These are phyloP conservation scores for Micropterix aruncella DNA, from an alignment of 2,888 invertebrate genomes.

Conservation along the genomic window DNA sequence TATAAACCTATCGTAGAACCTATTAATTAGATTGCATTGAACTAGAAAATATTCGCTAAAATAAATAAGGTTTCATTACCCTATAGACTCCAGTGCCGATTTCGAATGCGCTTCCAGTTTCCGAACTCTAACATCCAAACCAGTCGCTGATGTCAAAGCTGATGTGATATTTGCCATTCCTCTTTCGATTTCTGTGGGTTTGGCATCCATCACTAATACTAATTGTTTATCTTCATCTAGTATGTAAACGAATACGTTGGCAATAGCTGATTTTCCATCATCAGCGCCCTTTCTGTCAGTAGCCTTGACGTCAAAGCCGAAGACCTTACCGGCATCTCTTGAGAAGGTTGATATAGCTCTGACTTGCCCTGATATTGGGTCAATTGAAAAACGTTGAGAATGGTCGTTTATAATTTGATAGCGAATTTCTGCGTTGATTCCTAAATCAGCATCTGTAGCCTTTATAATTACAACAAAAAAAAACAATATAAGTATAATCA, in stretches of 20 bases:
- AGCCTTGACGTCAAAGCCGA: conserved; percentile 79
- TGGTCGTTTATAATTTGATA: conserved; percentile 71
- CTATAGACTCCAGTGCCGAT: conserved; percentile 46
- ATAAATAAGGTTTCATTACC: no score
- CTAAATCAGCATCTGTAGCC: conserved; percentile 63
- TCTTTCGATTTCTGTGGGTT: conserved; percentile 61
- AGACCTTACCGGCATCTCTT: conserved; percentile 59
- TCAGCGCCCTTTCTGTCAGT: conserved; percentile 70
- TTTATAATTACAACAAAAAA: conserved; percentile 17
- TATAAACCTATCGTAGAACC: no score
- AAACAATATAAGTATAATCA: conserved; percentile 1
- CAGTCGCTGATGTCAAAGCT: conserved; percentile 57
- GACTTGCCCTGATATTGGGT: conserved; percentile 62
- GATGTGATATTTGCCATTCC: conserved; percentile 54
- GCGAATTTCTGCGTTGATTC: conserved; percentile 63
- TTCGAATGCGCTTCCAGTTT: conserved; percentile 64
- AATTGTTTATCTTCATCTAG: conserved; percentile 70
- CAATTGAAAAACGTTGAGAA: conserved; percentile 61
- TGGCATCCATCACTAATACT: conserved; percentile 61
- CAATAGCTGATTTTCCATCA: conserved; percentile 70
- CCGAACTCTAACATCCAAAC: conserved; percentile 63
- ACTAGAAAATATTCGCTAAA: no score
- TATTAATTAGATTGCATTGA: no score
- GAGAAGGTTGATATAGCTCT: conserved; percentile 55
- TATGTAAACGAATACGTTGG: conserved; percentile 77